Base-by-base conservation (phyloP, 2,888 invertebrate species). In the Nudaria mundana region DNA sequence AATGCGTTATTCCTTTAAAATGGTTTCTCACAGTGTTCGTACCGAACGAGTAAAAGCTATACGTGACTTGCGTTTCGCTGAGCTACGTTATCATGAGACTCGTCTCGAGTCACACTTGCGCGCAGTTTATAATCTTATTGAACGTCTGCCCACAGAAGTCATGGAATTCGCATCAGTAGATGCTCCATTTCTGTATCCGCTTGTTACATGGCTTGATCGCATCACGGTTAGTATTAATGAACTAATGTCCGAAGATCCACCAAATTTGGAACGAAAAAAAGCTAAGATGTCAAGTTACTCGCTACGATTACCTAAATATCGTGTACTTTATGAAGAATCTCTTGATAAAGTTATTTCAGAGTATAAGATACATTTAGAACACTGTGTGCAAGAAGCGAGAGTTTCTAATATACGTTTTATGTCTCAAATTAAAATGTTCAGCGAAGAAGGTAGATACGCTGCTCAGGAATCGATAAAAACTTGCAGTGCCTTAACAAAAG, bases 211-310 rank as follows among this genome's bases (percentile, higher is more conserved):
- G 76, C 38, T 77, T n/a, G 56, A 61, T 7, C 51, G 52, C 23
- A 67, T 83, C 8, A 56, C 71, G 38, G 43, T 23, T 5, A 63
- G 63, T 16, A 66, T 83, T 32, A 53, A 77, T 28, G 41, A 48
- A n/a, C 31, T 76, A 5, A 10, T 66, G 13, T 30, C 35, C 2
- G 51, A 56, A 25, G 67, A 72, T 22, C 51, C 59, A 3, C 6
- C 68, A 1, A 62, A 77, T 29, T 55, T 57, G 18, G 80, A 80
- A 65, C 43, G 60, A 0, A 78, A 66, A 42, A 66, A 56, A 10
- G 49, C 84, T 5, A 83, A 79, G 62, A 76, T 83, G 76, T 52
- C 44, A 14, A 87, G 86, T 51, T 85, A 81, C 43, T 64, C 65
- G 2, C 41, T 57, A 1, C 76, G 86, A 3, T 52, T 87, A 30